A percentile compares a stretch with the other conserved stretches of the same genome.
phyloP scores from a whole-genome alignment of 1,140 invertebrate genomes.

The Conus ventricosus region DNA sequence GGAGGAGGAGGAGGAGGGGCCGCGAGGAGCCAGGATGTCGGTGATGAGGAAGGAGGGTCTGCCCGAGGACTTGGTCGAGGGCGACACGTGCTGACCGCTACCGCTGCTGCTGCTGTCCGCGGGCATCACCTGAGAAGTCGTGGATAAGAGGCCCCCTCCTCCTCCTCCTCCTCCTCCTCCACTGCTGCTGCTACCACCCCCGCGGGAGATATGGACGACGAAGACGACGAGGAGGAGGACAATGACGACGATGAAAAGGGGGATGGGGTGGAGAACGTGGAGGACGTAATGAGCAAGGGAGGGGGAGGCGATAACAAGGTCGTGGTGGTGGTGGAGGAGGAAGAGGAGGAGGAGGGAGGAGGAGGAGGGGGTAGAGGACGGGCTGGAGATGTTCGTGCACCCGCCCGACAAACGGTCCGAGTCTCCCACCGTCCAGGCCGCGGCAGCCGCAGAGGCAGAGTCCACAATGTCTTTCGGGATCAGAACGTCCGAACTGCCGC shows the following conservation, averaged over 20 bases:
- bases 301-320: neutral
- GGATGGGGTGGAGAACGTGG: neutral
- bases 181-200: neutral
- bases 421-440: too few species aligned
- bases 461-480: too few species aligned
- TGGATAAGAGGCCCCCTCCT: too few species aligned
- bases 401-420: too few species aligned
- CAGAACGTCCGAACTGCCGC: too few species aligned
- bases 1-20: neutral
- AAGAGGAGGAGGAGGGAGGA: neutral
- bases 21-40: conserved; percentile 29
- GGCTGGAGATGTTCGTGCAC: too few species aligned
- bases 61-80: neutral
- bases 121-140: too few species aligned
- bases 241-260: neutral
- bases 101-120: neutral
- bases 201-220: conserved; percentile 1
- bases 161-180: too few species aligned
- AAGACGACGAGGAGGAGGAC: neutral
- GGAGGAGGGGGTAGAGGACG: too few species aligned
- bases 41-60: conserved; percentile 36
- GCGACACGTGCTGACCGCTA: neutral
- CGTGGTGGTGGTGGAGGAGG: neutral
- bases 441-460: too few species aligned
- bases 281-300: neutral